Base-by-base conservation (phyloP, 2,113 vertebrate genomes). In the Geococcyx californianus region DNA sequence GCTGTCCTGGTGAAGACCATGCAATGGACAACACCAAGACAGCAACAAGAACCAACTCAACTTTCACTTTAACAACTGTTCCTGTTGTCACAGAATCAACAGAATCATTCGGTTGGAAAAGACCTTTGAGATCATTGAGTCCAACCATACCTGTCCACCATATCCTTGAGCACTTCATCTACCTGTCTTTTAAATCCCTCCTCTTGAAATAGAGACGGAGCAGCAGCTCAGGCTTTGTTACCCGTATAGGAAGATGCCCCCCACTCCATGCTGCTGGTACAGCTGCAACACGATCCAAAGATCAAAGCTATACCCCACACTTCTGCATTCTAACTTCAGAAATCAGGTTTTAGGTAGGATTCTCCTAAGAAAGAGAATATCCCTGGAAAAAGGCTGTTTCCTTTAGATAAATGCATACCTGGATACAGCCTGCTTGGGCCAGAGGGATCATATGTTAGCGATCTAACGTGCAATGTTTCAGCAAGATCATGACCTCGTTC, bases 241-340 rank as follows among this genome's bases (percentile, higher is more conserved):
- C 36, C 60, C 7, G 0, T 5, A 9, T 0, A 23, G 63, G 24
- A 44, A 3, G 2, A 16, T 13, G 56, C 12, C 36, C 9, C 59
- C 87, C 7, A 24, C 34, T 28, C 34, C 4, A 20, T 3, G 77
- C 83, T 83, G 86, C 83, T 49, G 67, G 34, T 70, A 63, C 15
- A 1, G n/a, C n/a, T n/a, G n/a, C n/a, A n/a, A 4, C 2, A 0
- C 6, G 28, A 80, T 14, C 89, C 78, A 75, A 34, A 73, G 74
- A 68, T 60, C 77, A 62, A 8, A 7, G 49, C n/a, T 70, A 38
- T 1, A 20, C 6, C 36, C 18, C 33, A 20, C 24, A 56, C 54
- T 31, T 47, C 2, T 7, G 52, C 42, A 31, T 19, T 59, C 72
- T 26, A 26, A 60, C 75, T 58, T 52, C 36, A 1, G 66, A 34